Percentiles rank a stretch among this genome's conserved stretches.
Evolutionary conservation across 2,797 vertebrate species (phyloP).

Genomic region (Argentina silus): DNA sequence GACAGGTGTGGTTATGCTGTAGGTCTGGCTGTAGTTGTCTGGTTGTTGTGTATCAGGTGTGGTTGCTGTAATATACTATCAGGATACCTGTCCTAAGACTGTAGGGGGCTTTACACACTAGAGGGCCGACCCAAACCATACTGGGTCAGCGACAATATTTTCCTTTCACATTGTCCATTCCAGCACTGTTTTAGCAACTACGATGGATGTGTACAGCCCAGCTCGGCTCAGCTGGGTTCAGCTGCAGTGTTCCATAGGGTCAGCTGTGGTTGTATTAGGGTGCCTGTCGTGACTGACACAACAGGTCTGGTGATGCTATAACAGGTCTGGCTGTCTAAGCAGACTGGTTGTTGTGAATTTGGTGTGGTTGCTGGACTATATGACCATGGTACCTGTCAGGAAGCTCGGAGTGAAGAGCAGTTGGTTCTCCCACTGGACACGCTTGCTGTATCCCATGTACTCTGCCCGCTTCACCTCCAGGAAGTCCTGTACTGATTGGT

Average conservation of each 20-base stretch:
- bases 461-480: constrained; percentile 81
- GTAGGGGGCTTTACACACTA: no score
- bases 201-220: no score
- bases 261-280: background rate
- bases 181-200: no score
- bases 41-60: no score
- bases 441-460: constrained; percentile 76
- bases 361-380: background rate
- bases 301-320: background rate
- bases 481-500: constrained; percentile 79
- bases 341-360: background rate
- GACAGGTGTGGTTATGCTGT: no score
- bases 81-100: no score
- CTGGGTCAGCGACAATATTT: no score
- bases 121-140: no score
- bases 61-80: no score
- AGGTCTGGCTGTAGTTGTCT: no score
- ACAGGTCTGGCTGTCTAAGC: background rate
- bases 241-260: background rate
- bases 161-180: no score
- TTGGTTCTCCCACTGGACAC: constrained; percentile 77
- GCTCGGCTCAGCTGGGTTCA: no score
- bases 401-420: constrained; percentile 87
- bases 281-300: background rate
- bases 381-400: constrained; percentile 74